These are phyloP conservation scores for Agapetus fuscipes DNA, from an alignment of 2,888 invertebrate species.

Conservation along the genomic window DNA sequence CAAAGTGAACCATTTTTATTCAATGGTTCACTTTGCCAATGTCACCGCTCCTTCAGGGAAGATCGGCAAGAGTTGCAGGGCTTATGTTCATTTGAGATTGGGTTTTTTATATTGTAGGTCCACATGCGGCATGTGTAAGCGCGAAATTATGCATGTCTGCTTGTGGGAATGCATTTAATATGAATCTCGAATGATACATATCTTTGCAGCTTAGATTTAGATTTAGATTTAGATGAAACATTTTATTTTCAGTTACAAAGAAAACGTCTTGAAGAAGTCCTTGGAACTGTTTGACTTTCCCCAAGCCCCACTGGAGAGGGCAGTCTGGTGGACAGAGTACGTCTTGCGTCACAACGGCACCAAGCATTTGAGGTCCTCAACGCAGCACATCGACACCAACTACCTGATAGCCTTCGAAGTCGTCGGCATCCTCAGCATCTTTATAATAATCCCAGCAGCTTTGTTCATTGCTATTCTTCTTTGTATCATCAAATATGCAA, in stretches of 20 bases:
- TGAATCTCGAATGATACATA: background rate
- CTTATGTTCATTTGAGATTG: too few species aligned
- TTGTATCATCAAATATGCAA: too few species aligned
- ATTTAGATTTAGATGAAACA: background rate
- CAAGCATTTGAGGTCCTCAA: slow-evolving; percentile 35
- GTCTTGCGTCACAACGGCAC: slow-evolving; percentile 39
- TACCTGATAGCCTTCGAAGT: background rate
- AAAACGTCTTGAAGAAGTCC: slow-evolving; percentile 9
- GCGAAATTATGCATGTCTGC: too few species aligned
- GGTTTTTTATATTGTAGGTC: too few species aligned
- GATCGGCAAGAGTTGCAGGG: too few species aligned
- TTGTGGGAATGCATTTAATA: background rate
- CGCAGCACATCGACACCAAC: background rate
- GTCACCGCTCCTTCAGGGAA: too few species aligned
- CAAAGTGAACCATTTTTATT: too few species aligned
- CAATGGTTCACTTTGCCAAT: too few species aligned
- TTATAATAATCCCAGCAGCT: background rate
- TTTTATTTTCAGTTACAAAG: slow-evolving; percentile 6
- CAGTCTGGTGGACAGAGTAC: slow-evolving; percentile 47
- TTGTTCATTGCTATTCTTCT: too few species aligned
- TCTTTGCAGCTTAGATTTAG: background rate
- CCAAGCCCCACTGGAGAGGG: slow-evolving; percentile 32
- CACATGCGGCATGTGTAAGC: too few species aligned
- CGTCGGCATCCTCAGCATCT: too few species aligned
- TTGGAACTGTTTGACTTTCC: slow-evolving; percentile 30